A percentile compares a stretch with the other conserved stretches of the same genome.
Conservation (phyloP, 2,113 vertebrate genomes). For the Cyprinodon brontotheroides region DNA sequence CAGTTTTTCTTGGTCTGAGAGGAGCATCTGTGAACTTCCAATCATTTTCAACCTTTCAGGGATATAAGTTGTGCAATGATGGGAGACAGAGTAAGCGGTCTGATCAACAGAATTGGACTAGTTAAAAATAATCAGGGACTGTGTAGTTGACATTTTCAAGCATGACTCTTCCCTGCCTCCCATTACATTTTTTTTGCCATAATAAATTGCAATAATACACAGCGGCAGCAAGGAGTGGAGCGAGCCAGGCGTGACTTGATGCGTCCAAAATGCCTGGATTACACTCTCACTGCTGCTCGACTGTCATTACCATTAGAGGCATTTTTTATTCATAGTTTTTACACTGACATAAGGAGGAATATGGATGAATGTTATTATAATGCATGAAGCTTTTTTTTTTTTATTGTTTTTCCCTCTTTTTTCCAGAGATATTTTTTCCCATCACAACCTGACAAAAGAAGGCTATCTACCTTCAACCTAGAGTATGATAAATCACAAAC, state of each 20-base stretch:
- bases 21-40: conserved; percentile 70
- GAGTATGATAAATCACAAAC: conserved; percentile 84
- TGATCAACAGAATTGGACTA: conserved; percentile 72
- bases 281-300: conserved; percentile 61
- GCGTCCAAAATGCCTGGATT: conserved; percentile 71
- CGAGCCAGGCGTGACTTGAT: conserved; percentile 74
- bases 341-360: conserved; percentile 79
- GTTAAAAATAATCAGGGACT: conserved; percentile 77
- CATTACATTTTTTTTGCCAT: conserved; percentile 78
- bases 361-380: conserved; percentile 84
- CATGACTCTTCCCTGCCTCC: conserved; percentile 78
- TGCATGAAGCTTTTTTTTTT: conserved; percentile 73
- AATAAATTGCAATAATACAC: conserved; percentile 84
- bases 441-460: conserved; percentile 78
- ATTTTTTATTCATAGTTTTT: conserved; percentile 84
- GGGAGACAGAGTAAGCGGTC: conserved; percentile 63
- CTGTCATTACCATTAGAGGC: conserved; percentile 79
- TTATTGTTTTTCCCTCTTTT: conserved; percentile 50
- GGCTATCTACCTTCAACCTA: conserved; percentile 75
- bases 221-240: conserved; percentile 67
- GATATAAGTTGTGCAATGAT: conserved; percentile 60
- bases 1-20: conserved; percentile 45
- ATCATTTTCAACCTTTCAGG: conserved; percentile 72
- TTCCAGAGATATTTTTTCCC: conserved; percentile 67
- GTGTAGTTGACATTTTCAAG: conserved; percentile 82